Evolutionary conservation across 2,797 vertebrate species (phyloP).

Genomic region (Masticophis lateralis): DNA sequence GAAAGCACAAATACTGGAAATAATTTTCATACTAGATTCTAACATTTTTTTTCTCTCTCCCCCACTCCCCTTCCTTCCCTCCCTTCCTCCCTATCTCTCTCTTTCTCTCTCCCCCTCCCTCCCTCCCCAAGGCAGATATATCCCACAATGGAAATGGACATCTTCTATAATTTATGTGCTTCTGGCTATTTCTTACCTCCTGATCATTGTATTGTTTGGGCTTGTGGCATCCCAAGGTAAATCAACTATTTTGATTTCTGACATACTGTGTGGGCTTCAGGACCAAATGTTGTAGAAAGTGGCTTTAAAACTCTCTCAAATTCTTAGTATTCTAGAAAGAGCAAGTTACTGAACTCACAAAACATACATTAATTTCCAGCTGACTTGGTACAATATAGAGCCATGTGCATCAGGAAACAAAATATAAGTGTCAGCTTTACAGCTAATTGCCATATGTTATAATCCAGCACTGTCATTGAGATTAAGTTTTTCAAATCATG

Average conservation of each 20-base stretch:
- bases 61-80: accelerated
- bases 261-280: background rate
- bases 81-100: background rate
- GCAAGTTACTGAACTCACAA: background rate
- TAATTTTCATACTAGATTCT: background rate
- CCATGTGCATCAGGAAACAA: background rate
- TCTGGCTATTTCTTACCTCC: constrained; percentile 40
- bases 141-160: background rate
- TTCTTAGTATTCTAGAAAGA: background rate
- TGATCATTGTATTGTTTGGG: constrained; percentile 29
- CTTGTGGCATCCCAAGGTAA: constrained; percentile 39
- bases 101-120: background rate
- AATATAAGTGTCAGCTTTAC: too few relatives aligned
- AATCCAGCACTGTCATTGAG: background rate
- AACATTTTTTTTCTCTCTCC: background rate
- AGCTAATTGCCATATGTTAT: background rate
- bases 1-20: background rate
- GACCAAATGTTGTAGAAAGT: background rate
- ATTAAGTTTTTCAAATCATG: background rate
- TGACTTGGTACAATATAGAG: background rate
- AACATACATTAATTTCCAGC: background rate
- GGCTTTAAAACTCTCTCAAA: background rate
- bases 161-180: constrained; percentile 14
- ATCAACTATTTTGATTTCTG: background rate
- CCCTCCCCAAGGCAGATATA: background rate